Evolutionary conservation across 1,140 invertebrate genomes (phyloP).

Genomic region (Globodera ellingtonae): DNA sequence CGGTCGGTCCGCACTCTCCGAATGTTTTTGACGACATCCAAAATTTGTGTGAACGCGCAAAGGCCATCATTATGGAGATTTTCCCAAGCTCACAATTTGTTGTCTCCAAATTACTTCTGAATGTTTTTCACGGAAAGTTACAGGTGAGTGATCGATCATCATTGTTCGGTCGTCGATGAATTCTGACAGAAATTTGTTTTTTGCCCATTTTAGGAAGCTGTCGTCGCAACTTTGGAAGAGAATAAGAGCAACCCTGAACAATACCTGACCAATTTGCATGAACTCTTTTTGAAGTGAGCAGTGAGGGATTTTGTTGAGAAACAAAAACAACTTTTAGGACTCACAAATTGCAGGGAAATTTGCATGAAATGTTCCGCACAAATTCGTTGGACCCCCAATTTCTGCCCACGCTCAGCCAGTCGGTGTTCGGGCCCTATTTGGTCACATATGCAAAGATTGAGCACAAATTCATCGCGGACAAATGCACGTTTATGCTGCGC

Average conservation of each 20-base stretch:
- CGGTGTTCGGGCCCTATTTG: constrained; percentile 46
- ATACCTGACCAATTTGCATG: constrained; percentile 84
- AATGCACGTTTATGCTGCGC: constrained; percentile 76
- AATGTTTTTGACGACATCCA: constrained; percentile 89
- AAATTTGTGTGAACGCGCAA: constrained; percentile 84
- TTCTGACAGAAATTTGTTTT: too few species aligned
- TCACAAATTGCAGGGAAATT: constrained; percentile 75
- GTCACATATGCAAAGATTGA: constrained; percentile 69
- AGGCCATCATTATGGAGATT: constrained; percentile 84
- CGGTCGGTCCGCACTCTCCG: constrained; percentile 73
- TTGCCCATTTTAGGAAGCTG: constrained; percentile 73
- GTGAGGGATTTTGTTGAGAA: constrained; percentile 72
- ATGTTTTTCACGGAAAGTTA: constrained; percentile 89
- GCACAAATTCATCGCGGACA: constrained; percentile 77
- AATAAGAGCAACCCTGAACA: constrained; percentile 76
- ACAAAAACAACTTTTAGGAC: constrained; percentile 76
- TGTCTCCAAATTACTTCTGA: constrained; percentile 94
- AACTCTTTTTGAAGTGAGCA: constrained; percentile 80
- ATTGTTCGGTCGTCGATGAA: background rate
- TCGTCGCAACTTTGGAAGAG: constrained; percentile 78
- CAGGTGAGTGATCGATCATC: constrained; percentile 68
- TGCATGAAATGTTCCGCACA: constrained; percentile 78
- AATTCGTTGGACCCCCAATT: constrained; percentile 48
- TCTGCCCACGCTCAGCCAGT: constrained; percentile 38
- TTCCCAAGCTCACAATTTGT: constrained; percentile 95